Evolutionary conservation across 2,888 invertebrate genomes (phyloP).

Genomic region (Plagiodera versicolora): DNA sequence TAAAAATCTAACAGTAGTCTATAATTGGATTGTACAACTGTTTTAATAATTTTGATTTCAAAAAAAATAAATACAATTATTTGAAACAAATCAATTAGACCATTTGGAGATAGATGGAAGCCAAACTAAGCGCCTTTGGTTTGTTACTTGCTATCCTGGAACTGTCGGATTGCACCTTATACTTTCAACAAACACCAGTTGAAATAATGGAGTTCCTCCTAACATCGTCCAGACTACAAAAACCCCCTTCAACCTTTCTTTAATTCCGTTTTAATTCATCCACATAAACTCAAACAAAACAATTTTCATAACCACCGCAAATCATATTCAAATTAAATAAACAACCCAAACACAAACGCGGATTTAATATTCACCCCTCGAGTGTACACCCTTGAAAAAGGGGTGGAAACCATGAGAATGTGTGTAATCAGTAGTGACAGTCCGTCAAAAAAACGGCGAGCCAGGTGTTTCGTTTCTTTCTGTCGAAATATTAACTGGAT

Average conservation of each 20-base stretch:
- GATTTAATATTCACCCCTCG: constrained; percentile 17
- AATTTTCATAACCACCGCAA: not conserved
- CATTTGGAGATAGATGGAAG: too few relatives aligned
- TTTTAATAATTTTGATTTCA: too few relatives aligned
- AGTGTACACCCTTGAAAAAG: not conserved
- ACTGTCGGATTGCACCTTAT: too few relatives aligned
- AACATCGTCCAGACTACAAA: not conserved
- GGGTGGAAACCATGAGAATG: constrained; percentile 5
- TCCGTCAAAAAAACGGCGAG: constrained; percentile 2
- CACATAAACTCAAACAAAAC: too few relatives aligned
- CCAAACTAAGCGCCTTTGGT: too few relatives aligned
- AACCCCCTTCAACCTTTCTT: not conserved
- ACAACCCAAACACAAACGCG: not conserved
- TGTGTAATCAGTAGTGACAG: constrained; percentile 10
- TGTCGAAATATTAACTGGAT: constrained; percentile 15
- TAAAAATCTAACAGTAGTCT: too few relatives aligned
- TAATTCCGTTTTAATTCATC: constrained; percentile 1
- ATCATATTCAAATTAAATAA: constrained; percentile 10
- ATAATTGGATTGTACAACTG: too few relatives aligned
- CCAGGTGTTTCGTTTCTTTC: not conserved
- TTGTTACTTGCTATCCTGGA: too few relatives aligned
- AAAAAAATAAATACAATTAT: too few relatives aligned
- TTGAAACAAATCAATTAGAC: too few relatives aligned
- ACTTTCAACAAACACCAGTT: too few relatives aligned
- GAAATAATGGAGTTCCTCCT: too few relatives aligned